Percentiles rank a stretch among this genome's conserved stretches.
Conservation (phyloP, 2,113 vertebrate genomes). For the Oenanthe melanoleuca region DNA sequence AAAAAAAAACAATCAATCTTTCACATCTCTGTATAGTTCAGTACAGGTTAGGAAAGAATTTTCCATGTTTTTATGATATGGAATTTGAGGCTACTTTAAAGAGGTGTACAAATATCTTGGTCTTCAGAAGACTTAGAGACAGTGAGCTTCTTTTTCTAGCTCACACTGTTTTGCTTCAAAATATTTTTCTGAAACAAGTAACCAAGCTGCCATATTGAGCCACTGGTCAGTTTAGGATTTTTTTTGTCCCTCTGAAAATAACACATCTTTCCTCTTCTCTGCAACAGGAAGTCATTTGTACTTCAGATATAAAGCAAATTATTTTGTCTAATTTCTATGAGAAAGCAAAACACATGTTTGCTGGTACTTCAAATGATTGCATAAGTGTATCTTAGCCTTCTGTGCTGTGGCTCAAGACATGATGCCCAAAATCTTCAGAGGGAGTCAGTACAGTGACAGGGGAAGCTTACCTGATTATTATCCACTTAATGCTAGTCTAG, state of each 20-base stretch:
- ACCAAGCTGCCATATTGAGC: not conserved
- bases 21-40: not conserved
- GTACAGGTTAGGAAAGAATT: not conserved
- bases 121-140: not conserved
- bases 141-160: not conserved
- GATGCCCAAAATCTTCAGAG: not conserved
- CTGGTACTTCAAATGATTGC: not conserved
- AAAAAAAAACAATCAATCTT: not conserved
- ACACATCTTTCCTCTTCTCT: not conserved
- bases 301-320: not conserved
- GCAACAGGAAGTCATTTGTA: not conserved
- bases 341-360: not conserved
- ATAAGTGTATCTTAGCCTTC: not conserved
- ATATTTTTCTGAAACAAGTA: not conserved
- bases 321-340: not conserved
- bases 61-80: not conserved
- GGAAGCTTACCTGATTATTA: not conserved
- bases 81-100: not conserved
- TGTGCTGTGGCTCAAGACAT: not conserved
- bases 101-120: not conserved
- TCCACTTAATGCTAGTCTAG: not conserved
- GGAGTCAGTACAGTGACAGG: not conserved
- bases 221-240: conserved; percentile 9
- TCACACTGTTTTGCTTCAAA: conserved; percentile 39
- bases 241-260: conserved; percentile 12